These are phyloP conservation scores for Carcinoscorpius rotundicauda DNA, from an alignment of 1,140 invertebrate species.

Conservation along the genomic window DNA sequence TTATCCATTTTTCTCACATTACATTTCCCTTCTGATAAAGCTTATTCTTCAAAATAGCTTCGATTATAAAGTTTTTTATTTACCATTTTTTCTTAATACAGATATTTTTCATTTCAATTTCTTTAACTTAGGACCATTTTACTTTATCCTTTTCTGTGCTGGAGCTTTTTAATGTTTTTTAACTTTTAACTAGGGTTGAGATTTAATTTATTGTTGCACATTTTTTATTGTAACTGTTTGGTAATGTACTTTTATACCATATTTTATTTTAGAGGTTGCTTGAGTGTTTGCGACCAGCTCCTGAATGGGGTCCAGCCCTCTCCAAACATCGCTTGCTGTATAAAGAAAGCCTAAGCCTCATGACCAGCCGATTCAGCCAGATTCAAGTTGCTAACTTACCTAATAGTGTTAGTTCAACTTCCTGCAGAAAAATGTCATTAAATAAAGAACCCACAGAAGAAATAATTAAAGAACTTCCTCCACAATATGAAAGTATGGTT, in stretches of 20 bases:
- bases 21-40: too few species aligned
- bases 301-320: constrained; percentile 14
- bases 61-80: too few species aligned
- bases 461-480: too few species aligned
- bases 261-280: constrained; percentile 12
- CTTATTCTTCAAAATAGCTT: too few species aligned
- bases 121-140: too few species aligned
- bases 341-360: constrained; percentile 11
- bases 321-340: constrained; percentile 12
- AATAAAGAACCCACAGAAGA: not conserved
- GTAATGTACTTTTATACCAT: not conserved
- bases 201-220: not conserved
- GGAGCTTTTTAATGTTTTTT: not conserved
- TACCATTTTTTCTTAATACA: too few species aligned
- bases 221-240: not conserved
- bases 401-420: not conserved
- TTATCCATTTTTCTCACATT: too few species aligned
- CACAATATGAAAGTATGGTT: too few species aligned
- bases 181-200: not conserved
- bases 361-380: constrained; percentile 10
- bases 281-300: constrained; percentile 6
- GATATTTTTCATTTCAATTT: too few species aligned
- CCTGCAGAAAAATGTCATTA: not conserved
- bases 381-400: not conserved
- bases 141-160: too few species aligned